phyloP scores from a whole-genome alignment of 2,113 vertebrate species.

The Sorex araneus region DNA sequence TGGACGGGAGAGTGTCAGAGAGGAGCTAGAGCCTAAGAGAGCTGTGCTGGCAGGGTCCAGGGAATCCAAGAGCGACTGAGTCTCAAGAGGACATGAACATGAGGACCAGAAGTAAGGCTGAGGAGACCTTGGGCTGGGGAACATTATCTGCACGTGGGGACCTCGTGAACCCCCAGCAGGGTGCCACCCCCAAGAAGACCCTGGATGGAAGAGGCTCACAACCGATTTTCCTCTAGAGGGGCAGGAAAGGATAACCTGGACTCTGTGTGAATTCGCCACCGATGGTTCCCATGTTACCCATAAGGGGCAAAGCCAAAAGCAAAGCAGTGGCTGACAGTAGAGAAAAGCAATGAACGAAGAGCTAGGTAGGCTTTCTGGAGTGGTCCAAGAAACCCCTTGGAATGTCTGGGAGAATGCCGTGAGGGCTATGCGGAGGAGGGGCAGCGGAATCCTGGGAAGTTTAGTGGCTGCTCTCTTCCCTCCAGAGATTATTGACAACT shows the following conservation, averaged over 20 bases:
- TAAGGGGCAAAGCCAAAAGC: background rate
- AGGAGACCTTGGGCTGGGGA: background rate
- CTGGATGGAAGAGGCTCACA: too few species aligned
- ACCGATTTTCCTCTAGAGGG: too few species aligned
- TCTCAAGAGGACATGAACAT: background rate
- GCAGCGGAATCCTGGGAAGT: background rate
- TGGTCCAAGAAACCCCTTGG: background rate
- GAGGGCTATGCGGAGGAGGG: background rate
- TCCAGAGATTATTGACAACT: background rate
- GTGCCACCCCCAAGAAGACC: background rate
- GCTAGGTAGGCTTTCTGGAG: background rate
- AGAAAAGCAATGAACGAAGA: constrained; percentile 5
- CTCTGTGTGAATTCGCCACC: background rate
- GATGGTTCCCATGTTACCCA: background rate
- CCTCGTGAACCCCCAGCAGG: too few species aligned
- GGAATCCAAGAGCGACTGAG: background rate
- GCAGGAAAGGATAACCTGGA: background rate
- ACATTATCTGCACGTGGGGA: background rate
- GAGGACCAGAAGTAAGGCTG: background rate
- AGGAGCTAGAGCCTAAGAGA: background rate
- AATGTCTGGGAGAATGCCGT: background rate
- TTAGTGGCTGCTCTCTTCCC: background rate
- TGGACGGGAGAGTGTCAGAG: background rate
- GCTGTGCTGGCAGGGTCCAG: background rate
- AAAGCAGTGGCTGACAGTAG: background rate